Base-by-base conservation (phyloP, 2,888 invertebrate species). In the Scaptomyza reducta region DNA sequence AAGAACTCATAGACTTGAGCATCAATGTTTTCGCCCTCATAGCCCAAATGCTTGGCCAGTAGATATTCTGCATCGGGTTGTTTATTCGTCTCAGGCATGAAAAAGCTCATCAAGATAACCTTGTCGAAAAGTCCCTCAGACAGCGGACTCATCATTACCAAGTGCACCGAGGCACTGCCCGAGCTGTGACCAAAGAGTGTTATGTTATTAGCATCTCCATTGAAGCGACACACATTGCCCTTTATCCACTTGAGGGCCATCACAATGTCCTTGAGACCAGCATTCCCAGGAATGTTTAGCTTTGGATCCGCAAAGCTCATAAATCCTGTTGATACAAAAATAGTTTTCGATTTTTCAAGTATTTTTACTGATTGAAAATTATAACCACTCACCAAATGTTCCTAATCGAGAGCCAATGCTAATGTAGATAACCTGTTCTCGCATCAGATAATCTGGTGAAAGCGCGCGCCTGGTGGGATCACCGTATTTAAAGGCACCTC, bases 101-200 rank as follows among this genome's bases (percentile, higher is more conserved):
- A 70, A 0, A 89, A 89, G 0, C 89, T 86, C 89, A 90, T 79
- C 2, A 91, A 66, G 7, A 91, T 90, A 1, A 80, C 89, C 61
- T 89, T 90, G 38, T 90, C 78, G 38, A 91, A 91, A 2, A 91
- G 87, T 2, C 87, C 89, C 77, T 92, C 91, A 0, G 92, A 79
- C 75, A 90, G 88, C 2, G 92, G 92, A 13, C 92, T 92, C 10
- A 92, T 72, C 66, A 92, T 83, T 31, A 93, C 76, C 33, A 90
- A 87, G 44, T 93, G 91, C 1, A 91, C 90, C 0, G 90, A 70
- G 16, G 81, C 85, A 33, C 89, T 91, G 13, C 93, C 93, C n/a
- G 92, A 92, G 78, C 93, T 93, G 70, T 93, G 92, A 0, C 93
- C 93, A 70, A 93, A 92, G 1, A 93, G 74, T 1, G 93, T 93